These are phyloP conservation scores for Gambusia yucatana DNA, from an alignment of 2,797 vertebrate species.

Conservation along the genomic window DNA sequence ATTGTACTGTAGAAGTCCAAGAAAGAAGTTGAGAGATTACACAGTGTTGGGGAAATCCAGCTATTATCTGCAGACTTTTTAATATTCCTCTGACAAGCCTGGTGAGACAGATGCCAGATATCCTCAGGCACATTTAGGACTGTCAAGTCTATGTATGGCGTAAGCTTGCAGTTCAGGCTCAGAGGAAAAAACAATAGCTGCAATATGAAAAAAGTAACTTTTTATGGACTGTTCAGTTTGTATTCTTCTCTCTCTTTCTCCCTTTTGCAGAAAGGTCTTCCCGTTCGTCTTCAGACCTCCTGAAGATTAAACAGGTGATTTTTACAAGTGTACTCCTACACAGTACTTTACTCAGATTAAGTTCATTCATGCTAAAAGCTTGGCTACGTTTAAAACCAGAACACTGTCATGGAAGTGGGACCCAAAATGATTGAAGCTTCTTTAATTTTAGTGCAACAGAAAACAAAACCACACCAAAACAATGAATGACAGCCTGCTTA, in stretches of 20 bases:
- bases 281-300: conserved; percentile 51
- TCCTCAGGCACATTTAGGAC: conserved; percentile 29
- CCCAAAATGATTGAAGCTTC: too few relatives aligned
- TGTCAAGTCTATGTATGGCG: conserved; percentile 16
- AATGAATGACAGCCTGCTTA: too few relatives aligned
- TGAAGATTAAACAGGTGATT: conserved; percentile 15
- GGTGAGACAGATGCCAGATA: conserved; percentile 38
- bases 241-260: conserved; percentile 22
- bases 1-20: conserved; percentile 21
- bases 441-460: too few relatives aligned
- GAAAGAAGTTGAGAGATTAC: conserved; percentile 34
- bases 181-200: conserved; percentile 36
- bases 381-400: neutral
- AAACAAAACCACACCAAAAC: too few relatives aligned
- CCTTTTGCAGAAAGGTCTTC: conserved; percentile 60
- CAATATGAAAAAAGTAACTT: neutral
- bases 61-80: conserved; percentile 34
- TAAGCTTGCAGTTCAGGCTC: conserved; percentile 12
- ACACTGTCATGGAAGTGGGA: too few relatives aligned
- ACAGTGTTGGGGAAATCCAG: conserved; percentile 64
- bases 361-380: neutral
- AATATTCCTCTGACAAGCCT: conserved; percentile 33
- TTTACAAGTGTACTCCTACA: neutral
- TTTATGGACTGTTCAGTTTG: neutral
- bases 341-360: neutral